These are phyloP conservation scores for Phoxinus phoxinus DNA, from an alignment of 2,113 vertebrate species.

Conservation along the genomic window DNA sequence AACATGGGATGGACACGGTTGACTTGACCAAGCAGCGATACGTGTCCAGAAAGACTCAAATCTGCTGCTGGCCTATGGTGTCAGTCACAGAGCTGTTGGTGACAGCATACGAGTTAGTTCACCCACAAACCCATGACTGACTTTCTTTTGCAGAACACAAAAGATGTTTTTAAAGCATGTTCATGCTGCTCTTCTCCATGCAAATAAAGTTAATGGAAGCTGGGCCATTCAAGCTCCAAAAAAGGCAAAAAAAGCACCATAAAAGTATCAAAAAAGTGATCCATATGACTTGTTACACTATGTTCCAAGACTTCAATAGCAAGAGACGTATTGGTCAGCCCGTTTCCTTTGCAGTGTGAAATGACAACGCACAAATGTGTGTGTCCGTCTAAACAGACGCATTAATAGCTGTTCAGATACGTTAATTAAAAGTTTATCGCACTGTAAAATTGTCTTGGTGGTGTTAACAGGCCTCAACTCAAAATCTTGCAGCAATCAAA, in stretches of 20 bases:
- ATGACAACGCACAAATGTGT: background rate
- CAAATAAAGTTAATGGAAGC: background rate
- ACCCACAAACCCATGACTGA: conserved; percentile 26
- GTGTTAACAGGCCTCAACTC: background rate
- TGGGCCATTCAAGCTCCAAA: background rate
- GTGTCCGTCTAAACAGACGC: background rate
- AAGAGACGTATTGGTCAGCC: background rate
- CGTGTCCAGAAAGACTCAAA: background rate
- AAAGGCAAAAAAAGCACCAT: background rate
- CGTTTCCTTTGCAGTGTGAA: background rate
- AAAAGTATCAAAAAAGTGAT: background rate
- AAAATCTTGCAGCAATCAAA: background rate
- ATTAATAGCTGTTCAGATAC: background rate
- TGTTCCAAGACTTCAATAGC: background rate
- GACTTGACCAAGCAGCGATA: background rate
- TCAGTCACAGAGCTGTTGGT: background rate
- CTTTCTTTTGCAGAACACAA: background rate
- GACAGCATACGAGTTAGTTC: background rate
- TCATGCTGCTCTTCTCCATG: background rate
- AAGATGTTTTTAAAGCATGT: conserved; percentile 15
- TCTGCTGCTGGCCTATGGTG: background rate
- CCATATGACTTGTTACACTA: background rate
- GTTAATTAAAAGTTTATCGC: background rate
- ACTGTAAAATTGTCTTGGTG: background rate
- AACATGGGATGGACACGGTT: background rate